Evolutionary conservation across 2,113 vertebrate genomes (phyloP), one percentile per base, ranked within the genome.

Genomic region (Panurus biarmicus): DNA sequence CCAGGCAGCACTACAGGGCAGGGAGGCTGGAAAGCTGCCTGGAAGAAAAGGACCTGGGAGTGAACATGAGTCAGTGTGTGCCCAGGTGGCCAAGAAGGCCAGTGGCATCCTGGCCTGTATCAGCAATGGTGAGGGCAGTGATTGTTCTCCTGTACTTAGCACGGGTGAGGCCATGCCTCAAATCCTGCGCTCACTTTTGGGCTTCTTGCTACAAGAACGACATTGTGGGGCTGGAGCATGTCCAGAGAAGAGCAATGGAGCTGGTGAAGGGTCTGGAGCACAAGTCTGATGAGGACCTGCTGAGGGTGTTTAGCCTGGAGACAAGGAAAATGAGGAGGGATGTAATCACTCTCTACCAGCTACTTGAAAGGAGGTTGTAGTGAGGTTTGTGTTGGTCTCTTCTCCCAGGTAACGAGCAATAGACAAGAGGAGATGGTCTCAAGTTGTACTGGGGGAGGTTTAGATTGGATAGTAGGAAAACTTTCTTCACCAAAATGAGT

Each of bases 41-140:
- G 31, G 42, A 36, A 40, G 36, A 23, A 42, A 64, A 72, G 35
- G 18, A 42, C 9, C 14, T 50, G 10, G 7, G 35, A 24, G 5
- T 36, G 36, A 50, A 57, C 31, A 50, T 13, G 44, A 44, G 26
- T 24, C 35, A 57, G 48, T 0, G 2, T 31, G 48, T 57, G 50
- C 14, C 35, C 75, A 57, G 26, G 42, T 64, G 50, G 5, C 58
- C 58, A 72, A 48, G 51, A 57, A 33, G 31, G 58, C 26, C 36
- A 65, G 1, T 1, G 76, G 7, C 60, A 44, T 5, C 36, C 10
- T 15, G 22, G 42, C 10, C 26, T 58, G 44, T 0, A 5, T 15
- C 51, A 80, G 67, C 22, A 64, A 11, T 9, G 6, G 44, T 36
- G 58, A 88, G 44, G 36, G 33, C 19, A 58, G 60, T 0, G 60